Percentiles rank a stretch among this genome's conserved stretches.
Evolutionary conservation across 2,888 invertebrate genomes (phyloP).

Genomic region (Cheiracanthium punctorium): DNA sequence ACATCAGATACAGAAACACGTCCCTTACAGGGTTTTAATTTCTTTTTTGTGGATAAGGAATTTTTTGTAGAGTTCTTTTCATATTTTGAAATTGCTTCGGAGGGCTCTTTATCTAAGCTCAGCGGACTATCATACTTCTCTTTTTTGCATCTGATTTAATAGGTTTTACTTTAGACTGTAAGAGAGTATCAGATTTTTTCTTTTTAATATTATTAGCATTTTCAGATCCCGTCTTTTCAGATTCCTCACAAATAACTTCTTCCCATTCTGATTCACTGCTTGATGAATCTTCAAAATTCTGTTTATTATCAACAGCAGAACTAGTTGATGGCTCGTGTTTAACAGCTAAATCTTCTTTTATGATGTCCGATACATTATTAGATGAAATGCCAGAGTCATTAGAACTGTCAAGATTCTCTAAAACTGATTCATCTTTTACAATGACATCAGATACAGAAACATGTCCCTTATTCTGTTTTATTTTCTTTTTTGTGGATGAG

Average conservation of each 20-base stretch:
- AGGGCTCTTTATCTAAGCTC: neutral
- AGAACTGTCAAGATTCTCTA: neutral
- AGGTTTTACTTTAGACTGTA: constrained; percentile 85
- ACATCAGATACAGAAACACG: neutral
- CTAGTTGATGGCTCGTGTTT: neutral
- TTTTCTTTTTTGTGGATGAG: too few relatives aligned
- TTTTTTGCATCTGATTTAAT: constrained; percentile 78
- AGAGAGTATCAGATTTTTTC: constrained; percentile 77
- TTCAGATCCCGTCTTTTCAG: constrained; percentile 70
- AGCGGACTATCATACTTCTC: neutral
- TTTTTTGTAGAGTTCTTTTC: neutral
- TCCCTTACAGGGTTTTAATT: neutral
- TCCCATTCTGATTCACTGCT: constrained; percentile 70
- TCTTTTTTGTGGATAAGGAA: neutral
- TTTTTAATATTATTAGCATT: constrained; percentile 63
- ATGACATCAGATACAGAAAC: neutral
- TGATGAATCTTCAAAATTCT: constrained; percentile 6
- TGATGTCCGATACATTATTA: neutral
- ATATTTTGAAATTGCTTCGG: neutral
- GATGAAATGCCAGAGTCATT: neutral
- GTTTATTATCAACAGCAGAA: neutral
- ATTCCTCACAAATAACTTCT: too few relatives aligned
- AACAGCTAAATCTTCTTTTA: neutral
- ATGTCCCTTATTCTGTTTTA: neutral
- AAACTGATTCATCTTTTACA: neutral